Evolutionary conservation across 2,113 vertebrate genomes (phyloP).

Genomic region (Neomonachus schauinslandi): DNA sequence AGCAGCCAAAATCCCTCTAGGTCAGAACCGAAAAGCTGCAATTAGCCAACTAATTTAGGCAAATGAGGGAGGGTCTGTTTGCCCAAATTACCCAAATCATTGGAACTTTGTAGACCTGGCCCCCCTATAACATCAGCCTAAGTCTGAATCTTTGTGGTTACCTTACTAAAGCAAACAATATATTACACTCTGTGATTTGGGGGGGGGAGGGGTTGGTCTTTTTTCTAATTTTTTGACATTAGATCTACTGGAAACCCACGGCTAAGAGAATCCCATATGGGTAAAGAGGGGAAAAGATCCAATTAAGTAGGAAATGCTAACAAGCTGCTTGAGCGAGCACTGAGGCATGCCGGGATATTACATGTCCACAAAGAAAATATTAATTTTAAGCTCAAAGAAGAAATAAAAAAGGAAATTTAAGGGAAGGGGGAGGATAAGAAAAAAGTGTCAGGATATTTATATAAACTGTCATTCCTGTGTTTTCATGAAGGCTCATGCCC

Average conservation of each 20-base stretch:
- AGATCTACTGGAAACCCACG: conserved; percentile 76
- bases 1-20: conserved; percentile 55
- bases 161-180: conserved; percentile 57
- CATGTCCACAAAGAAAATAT: conserved; percentile 82
- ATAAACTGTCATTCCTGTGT: conserved; percentile 83
- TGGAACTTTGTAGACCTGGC: not conserved
- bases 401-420: conserved; percentile 82
- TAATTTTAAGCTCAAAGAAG: conserved; percentile 83
- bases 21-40: conserved; percentile 43
- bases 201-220: conserved; percentile 76
- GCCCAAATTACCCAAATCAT: conserved; percentile 30
- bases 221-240: conserved; percentile 75
- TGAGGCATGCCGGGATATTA: conserved; percentile 75
- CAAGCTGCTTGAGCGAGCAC: conserved; percentile 80
- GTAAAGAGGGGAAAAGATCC: conserved; percentile 78
- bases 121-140: not conserved
- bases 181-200: conserved; percentile 65
- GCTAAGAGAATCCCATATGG: conserved; percentile 81
- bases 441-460: conserved; percentile 85
- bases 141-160: conserved; percentile 60
- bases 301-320: conserved; percentile 86
- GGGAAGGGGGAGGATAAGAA: conserved; percentile 30
- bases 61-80: conserved; percentile 19
- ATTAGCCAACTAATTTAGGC: conserved; percentile 62
- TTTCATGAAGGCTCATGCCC: conserved; percentile 82